Conservation (phyloP, 1,140 invertebrate genomes). For the Hestina assimilis region DNA sequence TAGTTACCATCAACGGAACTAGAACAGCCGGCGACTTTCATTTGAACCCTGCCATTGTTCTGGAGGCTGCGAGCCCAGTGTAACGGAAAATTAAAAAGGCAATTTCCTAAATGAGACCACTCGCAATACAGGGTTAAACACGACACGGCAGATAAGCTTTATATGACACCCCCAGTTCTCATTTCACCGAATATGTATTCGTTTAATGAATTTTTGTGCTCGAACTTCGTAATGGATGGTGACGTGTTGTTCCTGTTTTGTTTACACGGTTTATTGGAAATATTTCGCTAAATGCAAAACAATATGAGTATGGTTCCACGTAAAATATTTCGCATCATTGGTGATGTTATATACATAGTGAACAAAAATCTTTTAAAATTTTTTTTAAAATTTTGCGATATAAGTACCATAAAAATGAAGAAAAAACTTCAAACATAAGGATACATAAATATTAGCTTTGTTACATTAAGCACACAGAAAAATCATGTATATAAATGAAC, state of each 20-base stretch:
- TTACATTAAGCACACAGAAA: too few relatives aligned
- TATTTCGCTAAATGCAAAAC: background rate
- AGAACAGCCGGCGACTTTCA: slow-evolving; percentile 33
- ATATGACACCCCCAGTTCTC: slow-evolving; percentile 1
- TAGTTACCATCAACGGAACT: slow-evolving; percentile 36
- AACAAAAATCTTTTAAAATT: background rate
- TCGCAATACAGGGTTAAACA: slow-evolving; percentile 43
- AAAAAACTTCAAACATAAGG: background rate
- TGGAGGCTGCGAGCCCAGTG: slow-evolving; percentile 36
- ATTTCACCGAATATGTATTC: background rate
- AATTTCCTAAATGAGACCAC: slow-evolving; percentile 60
- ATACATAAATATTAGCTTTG: too few relatives aligned
- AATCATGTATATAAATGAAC: too few relatives aligned
- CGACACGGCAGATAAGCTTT: slow-evolving; percentile 32
- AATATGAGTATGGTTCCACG: background rate
- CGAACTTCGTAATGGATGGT: background rate
- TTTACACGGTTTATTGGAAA: background rate
- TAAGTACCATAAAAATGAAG: background rate
- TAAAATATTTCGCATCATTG: background rate
- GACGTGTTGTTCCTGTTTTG: background rate
- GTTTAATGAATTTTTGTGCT: slow-evolving; percentile 9
- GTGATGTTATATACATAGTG: background rate
- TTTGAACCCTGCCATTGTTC: slow-evolving; percentile 38
- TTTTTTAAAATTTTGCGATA: background rate
- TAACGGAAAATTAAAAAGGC: slow-evolving; percentile 67